Evolutionary conservation across 2,113 vertebrate genomes (phyloP).

Genomic region (Gasterosteus nipponicus): DNA sequence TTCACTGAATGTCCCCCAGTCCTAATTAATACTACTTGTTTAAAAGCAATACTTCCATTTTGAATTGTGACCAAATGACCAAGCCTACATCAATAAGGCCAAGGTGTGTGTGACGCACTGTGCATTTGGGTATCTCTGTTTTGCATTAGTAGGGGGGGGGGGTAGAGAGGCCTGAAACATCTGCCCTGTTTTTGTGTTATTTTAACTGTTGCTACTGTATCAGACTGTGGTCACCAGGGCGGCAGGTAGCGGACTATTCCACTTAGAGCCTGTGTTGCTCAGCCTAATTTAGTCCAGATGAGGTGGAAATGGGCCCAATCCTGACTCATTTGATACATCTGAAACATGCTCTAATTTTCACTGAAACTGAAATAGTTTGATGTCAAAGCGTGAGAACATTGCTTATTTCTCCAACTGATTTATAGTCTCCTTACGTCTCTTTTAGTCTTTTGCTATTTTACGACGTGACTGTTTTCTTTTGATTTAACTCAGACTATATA

Average conservation of each 20-base stretch:
- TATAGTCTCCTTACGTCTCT: slow-evolving; percentile 31
- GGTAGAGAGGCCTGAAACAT: slow-evolving; percentile 67
- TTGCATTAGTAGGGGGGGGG: slow-evolving; percentile 63
- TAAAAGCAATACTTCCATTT: slow-evolving; percentile 29
- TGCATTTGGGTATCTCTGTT: slow-evolving; percentile 71
- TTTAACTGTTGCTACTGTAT: slow-evolving; percentile 84
- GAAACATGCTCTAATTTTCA: slow-evolving; percentile 59
- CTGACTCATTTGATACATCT: slow-evolving; percentile 73
- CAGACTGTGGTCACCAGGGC: slow-evolving; percentile 78
- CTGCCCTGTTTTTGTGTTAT: slow-evolving; percentile 79
- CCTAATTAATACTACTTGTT: slow-evolving; percentile 13
- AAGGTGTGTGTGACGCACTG: slow-evolving; percentile 17
- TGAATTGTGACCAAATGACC: too few relatives aligned
- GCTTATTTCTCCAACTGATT: slow-evolving; percentile 38
- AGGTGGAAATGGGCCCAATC: slow-evolving; percentile 73
- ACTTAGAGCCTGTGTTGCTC: slow-evolving; percentile 73
- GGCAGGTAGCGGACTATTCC: slow-evolving; percentile 80
- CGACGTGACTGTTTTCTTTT: slow-evolving; percentile 34
- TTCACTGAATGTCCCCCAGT: slow-evolving; percentile 14
- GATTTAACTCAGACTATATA: slow-evolving; percentile 2
- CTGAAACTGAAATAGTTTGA: slow-evolving; percentile 50
- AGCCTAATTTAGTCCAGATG: slow-evolving; percentile 82
- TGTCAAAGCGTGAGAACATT: slow-evolving; percentile 41
- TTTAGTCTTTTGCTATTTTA: slow-evolving; percentile 37
- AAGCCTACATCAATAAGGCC: slow-evolving; percentile 45